Base-by-base conservation (phyloP, 1,140 invertebrate species). In the Rhyacophila brunnea region DNA sequence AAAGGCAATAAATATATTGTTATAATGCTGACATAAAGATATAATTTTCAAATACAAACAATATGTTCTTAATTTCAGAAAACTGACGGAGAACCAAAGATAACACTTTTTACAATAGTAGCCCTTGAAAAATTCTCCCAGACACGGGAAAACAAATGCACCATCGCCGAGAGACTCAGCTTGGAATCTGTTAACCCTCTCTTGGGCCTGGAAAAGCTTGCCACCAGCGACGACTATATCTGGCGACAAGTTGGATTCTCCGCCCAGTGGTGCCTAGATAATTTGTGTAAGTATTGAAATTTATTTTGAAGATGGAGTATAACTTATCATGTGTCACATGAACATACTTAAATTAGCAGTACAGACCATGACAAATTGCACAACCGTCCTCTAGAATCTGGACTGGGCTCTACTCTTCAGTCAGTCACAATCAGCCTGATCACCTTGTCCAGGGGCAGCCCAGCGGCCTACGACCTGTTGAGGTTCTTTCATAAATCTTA, bases 61-160 rank as follows among this genome's bases (percentile, higher is more conserved):
- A 42, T 42, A 42, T 28, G 23, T 28, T 28, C 9, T 13, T 40
- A 40, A 5, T 51, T 51, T 36, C 70, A 88, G 82, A 79, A 80
- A 66, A 77, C 81, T 53, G 75, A 81, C 56, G 78, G 83, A 48
- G 83, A 92, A 70, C 84, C 90, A 32, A 83, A 87, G 69, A 86
- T 96, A 49, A 88, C 91, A 55, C 74, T 97, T 42, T 95, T 92
- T 80, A 90, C 94, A 35, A 75, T 97, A 48, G 90, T 96, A 70
- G 92, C 92, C 18, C 75, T 97, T 65, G 93, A 96, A 75, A 97
- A 97, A 76, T 96, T 96, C 81, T 91, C 93, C 59, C 90, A 93
- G 80, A 95, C 93, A 62, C 92, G 91, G 78, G 92, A 95, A 75
- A 96, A 96, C 76, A 96, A 95, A 81, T 71, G 85, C 63, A 89